Evolutionary conservation across 2,888 invertebrate genomes (phyloP).

Genomic region (Pammene aurita): DNA sequence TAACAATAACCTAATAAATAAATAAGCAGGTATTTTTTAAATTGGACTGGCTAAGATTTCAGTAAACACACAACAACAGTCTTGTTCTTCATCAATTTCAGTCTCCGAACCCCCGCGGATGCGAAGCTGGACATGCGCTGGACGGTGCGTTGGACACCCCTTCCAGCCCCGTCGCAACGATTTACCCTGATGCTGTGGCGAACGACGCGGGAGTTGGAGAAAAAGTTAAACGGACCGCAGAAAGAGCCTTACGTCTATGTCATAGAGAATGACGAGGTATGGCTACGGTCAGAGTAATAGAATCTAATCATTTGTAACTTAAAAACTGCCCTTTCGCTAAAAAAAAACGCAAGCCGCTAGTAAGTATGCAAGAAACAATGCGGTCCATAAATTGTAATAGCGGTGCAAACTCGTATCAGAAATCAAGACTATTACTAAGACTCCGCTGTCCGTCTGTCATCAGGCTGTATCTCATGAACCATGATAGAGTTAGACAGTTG

Average conservation of each 20-base stretch:
- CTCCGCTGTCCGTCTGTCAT: too few species aligned
- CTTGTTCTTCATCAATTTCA: conserved; percentile 35
- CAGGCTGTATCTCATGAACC: too few species aligned
- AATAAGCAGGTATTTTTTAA: too few species aligned
- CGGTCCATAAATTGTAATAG: too few species aligned
- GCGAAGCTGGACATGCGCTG: conserved; percentile 50
- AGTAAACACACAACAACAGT: neutral
- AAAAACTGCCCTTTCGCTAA: too few species aligned
- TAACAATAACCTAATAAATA: too few species aligned
- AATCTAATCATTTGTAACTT: too few species aligned
- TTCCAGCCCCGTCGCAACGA: conserved; percentile 55
- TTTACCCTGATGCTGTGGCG: conserved; percentile 62
- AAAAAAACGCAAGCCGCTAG: too few species aligned
- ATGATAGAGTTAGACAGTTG: too few species aligned
- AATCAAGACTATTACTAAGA: too few species aligned
- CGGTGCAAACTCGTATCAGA: too few species aligned
- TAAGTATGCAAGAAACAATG: too few species aligned
- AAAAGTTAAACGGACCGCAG: conserved; percentile 56
- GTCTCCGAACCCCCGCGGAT: conserved; percentile 52
- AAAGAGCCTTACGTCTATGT: conserved; percentile 58
- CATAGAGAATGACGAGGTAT: conserved; percentile 60
- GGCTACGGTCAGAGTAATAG: neutral
- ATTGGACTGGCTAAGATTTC: neutral
- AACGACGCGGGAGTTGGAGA: conserved; percentile 57
- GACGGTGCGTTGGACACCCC: conserved; percentile 59